Conservation (phyloP, 1,140 invertebrate species). For the Musca vetustissima region DNA sequence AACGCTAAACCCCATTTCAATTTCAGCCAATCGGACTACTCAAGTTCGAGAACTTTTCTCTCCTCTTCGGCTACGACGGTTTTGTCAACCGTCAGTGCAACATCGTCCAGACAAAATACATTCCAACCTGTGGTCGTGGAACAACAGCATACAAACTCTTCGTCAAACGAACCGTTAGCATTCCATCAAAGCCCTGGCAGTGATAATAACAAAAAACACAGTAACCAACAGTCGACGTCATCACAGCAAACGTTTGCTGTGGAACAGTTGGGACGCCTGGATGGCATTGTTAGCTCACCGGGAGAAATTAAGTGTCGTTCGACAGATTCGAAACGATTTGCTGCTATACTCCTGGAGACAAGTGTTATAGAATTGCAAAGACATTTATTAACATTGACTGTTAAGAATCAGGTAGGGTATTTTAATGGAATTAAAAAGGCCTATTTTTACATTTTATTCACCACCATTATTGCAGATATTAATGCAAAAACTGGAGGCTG, state of each 20-base stretch:
- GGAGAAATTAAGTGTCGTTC: slow-evolving; percentile 58
- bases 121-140: slow-evolving; percentile 51
- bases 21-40: slow-evolving; percentile 48
- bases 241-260: slow-evolving; percentile 19
- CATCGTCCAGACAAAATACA: slow-evolving; percentile 35
- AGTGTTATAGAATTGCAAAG: slow-evolving; percentile 80
- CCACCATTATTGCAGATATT: slow-evolving; percentile 61
- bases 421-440: no score
- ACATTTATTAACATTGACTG: slow-evolving; percentile 78
- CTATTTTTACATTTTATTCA: background rate
- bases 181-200: slow-evolving; percentile 54
- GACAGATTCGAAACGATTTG: slow-evolving; percentile 71
- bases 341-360: slow-evolving; percentile 78
- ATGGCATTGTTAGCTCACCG: slow-evolving; percentile 60
- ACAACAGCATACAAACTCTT: slow-evolving; percentile 31
- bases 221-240: slow-evolving; percentile 21
- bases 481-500: slow-evolving; percentile 67
- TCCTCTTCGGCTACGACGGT: slow-evolving; percentile 50
- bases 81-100: slow-evolving; percentile 46
- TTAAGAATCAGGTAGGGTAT: slow-evolving; percentile 76
- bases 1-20: background rate
- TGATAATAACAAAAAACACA: slow-evolving; percentile 42
- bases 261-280: slow-evolving; percentile 57
- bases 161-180: slow-evolving; percentile 35
- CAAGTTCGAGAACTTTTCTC: slow-evolving; percentile 53